Evolutionary conservation across 2,113 vertebrate species (phyloP).

Genomic region (Peromyscus leucopus): DNA sequence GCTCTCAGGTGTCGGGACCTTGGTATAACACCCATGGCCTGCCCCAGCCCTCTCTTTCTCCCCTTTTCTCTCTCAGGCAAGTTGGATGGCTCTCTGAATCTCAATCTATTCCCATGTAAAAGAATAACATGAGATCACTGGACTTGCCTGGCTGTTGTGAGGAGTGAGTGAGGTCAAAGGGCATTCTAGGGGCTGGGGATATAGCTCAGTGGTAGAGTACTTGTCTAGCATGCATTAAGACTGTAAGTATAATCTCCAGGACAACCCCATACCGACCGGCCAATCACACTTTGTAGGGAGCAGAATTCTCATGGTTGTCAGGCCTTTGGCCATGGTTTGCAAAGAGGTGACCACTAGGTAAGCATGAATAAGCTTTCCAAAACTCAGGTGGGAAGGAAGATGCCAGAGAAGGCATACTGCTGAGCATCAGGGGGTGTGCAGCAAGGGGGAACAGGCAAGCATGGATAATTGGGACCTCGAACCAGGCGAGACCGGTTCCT

Average conservation of each 20-base stretch:
- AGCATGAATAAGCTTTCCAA: not conserved
- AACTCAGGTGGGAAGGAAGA: not conserved
- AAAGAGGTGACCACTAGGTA: accelerated
- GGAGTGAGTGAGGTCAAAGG: not conserved
- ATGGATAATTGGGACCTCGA: not conserved
- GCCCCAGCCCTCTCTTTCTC: not conserved
- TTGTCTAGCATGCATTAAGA: not conserved
- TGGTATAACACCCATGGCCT: accelerated
- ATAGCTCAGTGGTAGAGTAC: not conserved
- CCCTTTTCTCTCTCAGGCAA: not conserved
- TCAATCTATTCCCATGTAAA: not conserved
- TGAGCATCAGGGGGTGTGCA: not conserved
- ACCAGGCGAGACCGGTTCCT: not conserved
- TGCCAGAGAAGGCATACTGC: not conserved
- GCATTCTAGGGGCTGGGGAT: not conserved
- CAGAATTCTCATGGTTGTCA: not conserved
- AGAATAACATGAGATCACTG: not conserved
- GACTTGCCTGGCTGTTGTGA: not conserved
- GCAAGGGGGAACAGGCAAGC: not conserved
- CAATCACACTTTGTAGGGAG: not conserved
- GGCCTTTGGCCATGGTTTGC: not conserved
- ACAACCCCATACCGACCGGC: not conserved
- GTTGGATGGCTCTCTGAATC: not conserved
- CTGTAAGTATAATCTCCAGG: not conserved
- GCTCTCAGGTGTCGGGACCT: not conserved